Evolutionary conservation across 1,140 invertebrate genomes (phyloP), one percentile per base, ranked within the genome.

Genomic region (Parasteatoda tepidariorum): DNA sequence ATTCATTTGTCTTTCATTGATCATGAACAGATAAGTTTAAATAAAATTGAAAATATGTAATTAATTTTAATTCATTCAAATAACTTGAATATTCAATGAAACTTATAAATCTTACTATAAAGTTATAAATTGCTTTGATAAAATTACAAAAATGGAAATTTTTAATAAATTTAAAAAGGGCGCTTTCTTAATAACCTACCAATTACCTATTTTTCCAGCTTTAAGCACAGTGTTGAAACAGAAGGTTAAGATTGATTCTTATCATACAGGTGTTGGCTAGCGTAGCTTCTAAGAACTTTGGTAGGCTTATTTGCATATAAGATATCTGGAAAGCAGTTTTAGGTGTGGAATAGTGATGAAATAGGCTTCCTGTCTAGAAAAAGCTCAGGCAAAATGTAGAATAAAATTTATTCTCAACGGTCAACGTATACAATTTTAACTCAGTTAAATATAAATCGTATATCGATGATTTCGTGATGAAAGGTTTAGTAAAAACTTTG

Each of bases 151-250:
- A 34, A 7, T 24, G 30, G 15, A 9, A 62, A 11, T 30, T 82
- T 54, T 68, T 79, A 57, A 79, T 79, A 79, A 76, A 68, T 22
- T 30, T 22, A n/a, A 68, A 55, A 68, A 79, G 54, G 48, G 64
- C 54, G 66, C 66, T 70, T 82, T 82, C 78, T 82, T 82, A 82
- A 82, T 82, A 71, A 55, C 24, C 55, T 54, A 33, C 26, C 68
- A 82, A 82, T 82, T 82, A 82, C 38, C 18, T 82, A 82, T 82
- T 82, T 82, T 48, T 48, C 55, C 78, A 82, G 78, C 78, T 82
- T 82, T 34, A n/a, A 61, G 31, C 15, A 31, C 67, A 7, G 11
- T 82, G 78, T 82, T 82, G 78, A 82, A 82, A 82, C 78, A 82
- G 78, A 38, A 62, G 66, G 34, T 70, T 15, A 30, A 54, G 28